Conservation (phyloP, 2,797 vertebrate genomes). For the Microcaecilia unicolor region DNA sequence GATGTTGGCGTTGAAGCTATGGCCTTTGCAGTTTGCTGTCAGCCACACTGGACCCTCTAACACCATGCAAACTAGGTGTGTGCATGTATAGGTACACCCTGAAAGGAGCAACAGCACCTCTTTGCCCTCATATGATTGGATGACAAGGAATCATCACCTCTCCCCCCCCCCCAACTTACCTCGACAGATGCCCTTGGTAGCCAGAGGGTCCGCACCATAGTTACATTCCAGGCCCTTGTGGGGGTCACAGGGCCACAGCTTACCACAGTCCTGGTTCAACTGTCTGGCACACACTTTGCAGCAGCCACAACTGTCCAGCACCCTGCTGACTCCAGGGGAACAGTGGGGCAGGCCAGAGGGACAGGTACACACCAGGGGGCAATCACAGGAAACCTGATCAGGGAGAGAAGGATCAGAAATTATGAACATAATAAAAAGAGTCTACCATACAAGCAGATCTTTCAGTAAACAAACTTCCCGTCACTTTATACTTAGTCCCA, state of each 20-base stretch:
- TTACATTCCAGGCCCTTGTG: conserved; percentile 73
- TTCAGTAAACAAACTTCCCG: conserved; percentile 52
- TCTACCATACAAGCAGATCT: conserved; percentile 57
- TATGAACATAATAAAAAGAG: no score
- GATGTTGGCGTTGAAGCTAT: no score
- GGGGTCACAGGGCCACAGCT: conserved; percentile 59
- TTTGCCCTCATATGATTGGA: no score
- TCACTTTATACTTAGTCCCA: no score
- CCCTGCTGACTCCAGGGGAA: conserved; percentile 50
- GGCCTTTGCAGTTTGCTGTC: no score
- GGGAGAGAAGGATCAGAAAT: no score
- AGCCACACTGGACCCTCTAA: background rate
- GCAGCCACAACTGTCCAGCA: conserved; percentile 66
- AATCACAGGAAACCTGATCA: conserved; percentile 46
- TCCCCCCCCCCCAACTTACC: conserved; percentile 37
- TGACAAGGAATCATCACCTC: no score
- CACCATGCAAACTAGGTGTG: background rate
- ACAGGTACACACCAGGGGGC: conserved; percentile 52
- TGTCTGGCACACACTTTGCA: conserved; percentile 68
- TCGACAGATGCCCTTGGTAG: conserved; percentile 62
- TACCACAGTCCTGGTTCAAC: conserved; percentile 65
- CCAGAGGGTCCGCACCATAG: conserved; percentile 62
- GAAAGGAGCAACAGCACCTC: no score
- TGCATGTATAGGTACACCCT: no score
- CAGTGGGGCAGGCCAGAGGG: conserved; percentile 49